Evolutionary conservation across 1,140 invertebrate species (phyloP).

Genomic region (Lerema accius): DNA sequence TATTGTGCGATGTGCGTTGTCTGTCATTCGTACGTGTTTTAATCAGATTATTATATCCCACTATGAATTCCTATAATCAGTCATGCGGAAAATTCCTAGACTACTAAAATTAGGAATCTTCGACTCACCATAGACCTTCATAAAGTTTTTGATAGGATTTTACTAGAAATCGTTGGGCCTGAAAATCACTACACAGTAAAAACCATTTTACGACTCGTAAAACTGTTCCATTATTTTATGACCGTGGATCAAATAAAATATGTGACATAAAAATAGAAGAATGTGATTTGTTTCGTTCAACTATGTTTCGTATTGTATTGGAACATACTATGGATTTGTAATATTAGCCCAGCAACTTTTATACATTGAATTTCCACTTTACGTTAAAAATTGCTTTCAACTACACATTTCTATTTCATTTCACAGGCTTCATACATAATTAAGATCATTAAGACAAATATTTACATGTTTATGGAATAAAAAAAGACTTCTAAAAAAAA

Average conservation of each 20-base stretch:
- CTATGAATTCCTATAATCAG: no score
- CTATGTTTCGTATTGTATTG: not conserved
- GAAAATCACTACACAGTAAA: constrained; percentile 15
- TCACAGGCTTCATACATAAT: no score
- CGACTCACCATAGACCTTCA: constrained; percentile 5
- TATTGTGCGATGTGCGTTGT: no score
- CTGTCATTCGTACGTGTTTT: no score
- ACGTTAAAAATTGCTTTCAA: no score
- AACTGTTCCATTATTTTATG: constrained; percentile 22
- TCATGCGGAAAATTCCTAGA: not conserved
- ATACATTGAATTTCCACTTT: no score
- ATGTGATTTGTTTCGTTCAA: not conserved
- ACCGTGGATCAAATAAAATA: not conserved
- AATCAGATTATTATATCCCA: no score
- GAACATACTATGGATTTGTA: not conserved
- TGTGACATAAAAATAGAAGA: not conserved
- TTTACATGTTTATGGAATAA: no score
- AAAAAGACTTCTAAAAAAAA: no score
- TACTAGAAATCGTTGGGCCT: not conserved
- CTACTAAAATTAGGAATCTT: not conserved
- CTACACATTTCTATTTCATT: no score
- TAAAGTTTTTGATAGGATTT: not conserved
- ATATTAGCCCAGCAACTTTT: no score
- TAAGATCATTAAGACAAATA: no score
- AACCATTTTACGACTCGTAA: constrained; percentile 4